A percentile compares a stretch with the other conserved stretches of the same genome.
Evolutionary conservation across 2,888 invertebrate species (phyloP).

Genomic region (Polymixis flavicincta): DNA sequence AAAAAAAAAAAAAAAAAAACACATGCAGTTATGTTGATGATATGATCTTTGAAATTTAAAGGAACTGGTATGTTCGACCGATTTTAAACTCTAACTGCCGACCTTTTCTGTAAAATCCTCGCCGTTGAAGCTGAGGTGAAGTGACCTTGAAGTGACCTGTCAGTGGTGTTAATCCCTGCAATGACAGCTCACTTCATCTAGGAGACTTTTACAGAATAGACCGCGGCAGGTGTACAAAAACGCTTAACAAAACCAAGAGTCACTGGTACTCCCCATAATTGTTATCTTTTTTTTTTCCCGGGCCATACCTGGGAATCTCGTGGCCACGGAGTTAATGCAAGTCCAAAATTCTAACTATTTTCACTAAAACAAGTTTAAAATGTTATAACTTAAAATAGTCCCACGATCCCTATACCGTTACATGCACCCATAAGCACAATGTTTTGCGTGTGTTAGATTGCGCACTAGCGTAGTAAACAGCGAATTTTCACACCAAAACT

Average conservation of each 20-base stretch:
- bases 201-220: too few relatives aligned
- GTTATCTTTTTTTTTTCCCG: not conserved
- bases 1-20: too few relatives aligned
- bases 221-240: not conserved
- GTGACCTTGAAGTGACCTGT: too few relatives aligned
- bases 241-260: not conserved
- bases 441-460: not conserved
- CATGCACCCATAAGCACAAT: not conserved
- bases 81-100: not conserved
- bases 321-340: not conserved
- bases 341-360: not conserved
- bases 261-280: not conserved
- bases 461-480: not conserved
- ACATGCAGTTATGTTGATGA: not conserved
- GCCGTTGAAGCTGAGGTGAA: too few relatives aligned
- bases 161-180: too few relatives aligned
- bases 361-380: not conserved
- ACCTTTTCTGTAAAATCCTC: too few relatives aligned
- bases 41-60: not conserved
- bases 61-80: not conserved
- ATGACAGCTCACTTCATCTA: too few relatives aligned
- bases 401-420: not conserved
- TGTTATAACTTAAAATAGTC: not conserved
- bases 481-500: not conserved
- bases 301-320: not conserved